Percentiles rank a stretch among this genome's conserved stretches.
Conservation (phyloP, 1,140 invertebrate species). For the Neodiprion pinetum region DNA sequence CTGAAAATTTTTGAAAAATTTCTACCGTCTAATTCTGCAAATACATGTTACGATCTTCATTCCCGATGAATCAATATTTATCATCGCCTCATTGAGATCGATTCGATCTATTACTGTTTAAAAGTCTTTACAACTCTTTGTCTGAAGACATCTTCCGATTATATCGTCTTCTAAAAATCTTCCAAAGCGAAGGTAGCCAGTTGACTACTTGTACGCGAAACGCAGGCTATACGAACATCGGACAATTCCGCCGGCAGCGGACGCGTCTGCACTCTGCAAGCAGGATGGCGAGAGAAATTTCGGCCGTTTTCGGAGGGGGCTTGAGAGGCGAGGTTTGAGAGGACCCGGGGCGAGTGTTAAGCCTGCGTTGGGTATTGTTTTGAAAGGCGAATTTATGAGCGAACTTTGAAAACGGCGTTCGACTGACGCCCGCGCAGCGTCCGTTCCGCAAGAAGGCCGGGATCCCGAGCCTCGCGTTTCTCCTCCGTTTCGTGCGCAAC, state of each 20-base stretch:
- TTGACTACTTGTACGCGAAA: no score
- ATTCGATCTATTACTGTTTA: no score
- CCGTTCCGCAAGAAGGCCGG: not conserved
- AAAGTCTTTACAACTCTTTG: no score
- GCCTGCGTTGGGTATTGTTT: not conserved
- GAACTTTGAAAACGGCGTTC: not conserved
- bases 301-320: not conserved
- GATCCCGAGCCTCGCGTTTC: conserved; percentile 15
- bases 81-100: no score
- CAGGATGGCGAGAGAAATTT: not conserved
- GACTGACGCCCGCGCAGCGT: not conserved
- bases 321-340: not conserved
- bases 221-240: not conserved
- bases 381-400: conserved; percentile 1
- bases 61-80: no score
- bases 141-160: no score
- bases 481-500: conserved; percentile 27
- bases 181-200: no score
- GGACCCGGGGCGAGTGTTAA: not conserved
- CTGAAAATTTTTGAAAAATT: no score
- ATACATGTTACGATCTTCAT: no score
- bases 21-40: no score
- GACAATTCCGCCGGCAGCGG: not conserved
- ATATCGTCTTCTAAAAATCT: no score
- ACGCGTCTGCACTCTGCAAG: not conserved